phyloP scores from a whole-genome alignment of 2,888 invertebrate genomes.

The Cotesia congregata region DNA sequence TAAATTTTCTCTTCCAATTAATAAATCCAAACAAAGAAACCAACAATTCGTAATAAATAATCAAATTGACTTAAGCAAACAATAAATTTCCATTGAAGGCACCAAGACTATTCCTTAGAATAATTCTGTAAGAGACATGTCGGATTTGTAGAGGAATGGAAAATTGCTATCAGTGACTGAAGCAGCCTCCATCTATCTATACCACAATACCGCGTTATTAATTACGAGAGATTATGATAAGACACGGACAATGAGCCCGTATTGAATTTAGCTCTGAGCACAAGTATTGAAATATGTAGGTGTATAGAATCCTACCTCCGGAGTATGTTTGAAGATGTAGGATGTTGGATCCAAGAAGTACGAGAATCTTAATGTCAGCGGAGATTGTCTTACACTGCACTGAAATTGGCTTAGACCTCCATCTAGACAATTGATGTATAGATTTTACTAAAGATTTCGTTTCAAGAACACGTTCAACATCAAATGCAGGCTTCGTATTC shows the following conservation, averaged over 20 bases:
- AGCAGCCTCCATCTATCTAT: constrained; percentile 69
- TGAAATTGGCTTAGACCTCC: constrained; percentile 11
- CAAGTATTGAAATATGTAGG: constrained; percentile 3
- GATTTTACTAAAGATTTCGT: background rate
- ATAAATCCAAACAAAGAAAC: too few species aligned
- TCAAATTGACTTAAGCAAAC: background rate
- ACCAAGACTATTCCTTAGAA: background rate
- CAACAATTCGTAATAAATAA: background rate
- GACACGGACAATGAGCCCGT: constrained; percentile 70
- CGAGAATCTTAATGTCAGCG: constrained; percentile 6
- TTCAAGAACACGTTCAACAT: background rate
- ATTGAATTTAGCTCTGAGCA: constrained; percentile 60
- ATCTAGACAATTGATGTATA: constrained; percentile 9
- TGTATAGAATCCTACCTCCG: background rate
- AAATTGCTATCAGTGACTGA: constrained; percentile 67
- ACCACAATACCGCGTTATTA: constrained; percentile 70
- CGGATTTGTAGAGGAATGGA: constrained; percentile 28
- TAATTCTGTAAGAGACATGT: constrained; percentile 31
- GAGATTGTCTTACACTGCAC: constrained; percentile 37
- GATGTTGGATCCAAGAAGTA: constrained; percentile 34
- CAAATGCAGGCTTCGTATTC: background rate
- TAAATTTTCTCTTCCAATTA: too few species aligned
- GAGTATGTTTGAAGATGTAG: constrained; percentile 38
- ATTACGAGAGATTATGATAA: constrained; percentile 71
- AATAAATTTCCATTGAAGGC: background rate